Evolutionary conservation across 2,888 invertebrate species (phyloP), one percentile per base, ranked within the genome.

Genomic region (Ennomos fuscantarius): DNA sequence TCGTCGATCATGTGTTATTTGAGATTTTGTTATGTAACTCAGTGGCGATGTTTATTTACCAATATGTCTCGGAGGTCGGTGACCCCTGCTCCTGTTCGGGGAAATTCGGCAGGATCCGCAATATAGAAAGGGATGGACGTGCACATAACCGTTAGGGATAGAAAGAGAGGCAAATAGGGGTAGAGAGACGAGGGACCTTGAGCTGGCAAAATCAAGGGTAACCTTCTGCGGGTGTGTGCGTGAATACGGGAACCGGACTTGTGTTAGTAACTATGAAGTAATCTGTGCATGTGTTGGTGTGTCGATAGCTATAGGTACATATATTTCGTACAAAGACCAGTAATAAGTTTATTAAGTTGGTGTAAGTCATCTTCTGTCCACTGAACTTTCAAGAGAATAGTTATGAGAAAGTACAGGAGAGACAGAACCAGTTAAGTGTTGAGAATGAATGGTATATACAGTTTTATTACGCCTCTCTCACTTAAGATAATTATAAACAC

Each of bases 131-230:
- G 80, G 91, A 90, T 70, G 71, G 81, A 69, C 72, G 76, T 83
- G 89, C 84, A 66, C 78, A 70, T 71, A 67, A 73, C 57, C 57
- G 72, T 45, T 42, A 59, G 75, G 76, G 87, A 78, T 81, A 69
- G 85, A 91, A 77, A 69, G 84, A 75, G 79, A 75, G 65, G 60
- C 64, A 69, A 66, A 72, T 64, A 86, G 86, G 91, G 91, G 91
- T 90, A 89, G 91, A 90, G 91, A 46, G 58, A 41, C 43, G 34
- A 49, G 58, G 58, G 58, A 92, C 92, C 92, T 92, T 92, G 92
- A 92, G 91, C 88, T 86, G 84, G 90, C 89, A 87, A 91, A 91
- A 92, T 92, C 92, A 92, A 92, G 92, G 92, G 91, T 92, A 92
- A 92, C 74, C 82, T 70, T 72, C 66, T 79, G 76, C 63, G 69